These are phyloP conservation scores for Drosophila mauritiana DNA, from an alignment of 1,140 invertebrate species.

Conservation along the genomic window DNA sequence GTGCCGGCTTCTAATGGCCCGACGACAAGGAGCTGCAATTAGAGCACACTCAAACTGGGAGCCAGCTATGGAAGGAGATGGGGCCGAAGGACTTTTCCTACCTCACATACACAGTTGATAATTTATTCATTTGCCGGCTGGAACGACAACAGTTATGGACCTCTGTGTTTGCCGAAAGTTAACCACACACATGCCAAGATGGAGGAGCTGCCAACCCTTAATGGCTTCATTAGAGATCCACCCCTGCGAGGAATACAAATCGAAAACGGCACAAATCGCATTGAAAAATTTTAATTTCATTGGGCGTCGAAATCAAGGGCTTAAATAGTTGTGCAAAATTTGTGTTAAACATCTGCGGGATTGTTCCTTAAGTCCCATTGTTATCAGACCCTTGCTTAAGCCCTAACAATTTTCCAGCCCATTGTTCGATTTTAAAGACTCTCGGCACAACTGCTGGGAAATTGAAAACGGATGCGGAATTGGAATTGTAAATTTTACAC, in stretches of 20 bases:
- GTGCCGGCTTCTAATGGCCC: conserved; percentile 68
- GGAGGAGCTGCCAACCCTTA: conserved; percentile 54
- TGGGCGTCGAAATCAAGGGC: conserved; percentile 71
- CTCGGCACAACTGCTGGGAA: conserved; percentile 70
- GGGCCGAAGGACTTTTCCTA: conserved; percentile 49
- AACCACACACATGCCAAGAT: conserved; percentile 61
- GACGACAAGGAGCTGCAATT: conserved; percentile 79
- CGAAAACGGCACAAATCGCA: conserved; percentile 12
- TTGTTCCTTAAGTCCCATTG: conserved; percentile 30
- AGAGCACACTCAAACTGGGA: conserved; percentile 46
- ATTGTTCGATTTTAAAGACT: conserved; percentile 52
- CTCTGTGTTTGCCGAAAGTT: conserved; percentile 63
- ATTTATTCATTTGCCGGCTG: conserved; percentile 76
- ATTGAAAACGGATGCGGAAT: conserved; percentile 52
- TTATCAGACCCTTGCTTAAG: conserved; percentile 27
- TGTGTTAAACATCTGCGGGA: conserved; percentile 63
- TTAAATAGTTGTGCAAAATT: conserved; percentile 67
- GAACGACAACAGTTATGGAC: conserved; percentile 47
- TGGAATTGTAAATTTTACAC: conserved; percentile 82
- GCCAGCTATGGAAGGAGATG: conserved; percentile 48
- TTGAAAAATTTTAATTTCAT: conserved; percentile 64
- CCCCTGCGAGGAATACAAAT: conserved; percentile 37
- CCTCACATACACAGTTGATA: conserved; percentile 75
- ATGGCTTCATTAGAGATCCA: conserved; percentile 73
- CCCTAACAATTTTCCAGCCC: conserved; percentile 45